Conservation (phyloP, 2,888 invertebrate genomes). For the Ornithoptera alexandrae region DNA sequence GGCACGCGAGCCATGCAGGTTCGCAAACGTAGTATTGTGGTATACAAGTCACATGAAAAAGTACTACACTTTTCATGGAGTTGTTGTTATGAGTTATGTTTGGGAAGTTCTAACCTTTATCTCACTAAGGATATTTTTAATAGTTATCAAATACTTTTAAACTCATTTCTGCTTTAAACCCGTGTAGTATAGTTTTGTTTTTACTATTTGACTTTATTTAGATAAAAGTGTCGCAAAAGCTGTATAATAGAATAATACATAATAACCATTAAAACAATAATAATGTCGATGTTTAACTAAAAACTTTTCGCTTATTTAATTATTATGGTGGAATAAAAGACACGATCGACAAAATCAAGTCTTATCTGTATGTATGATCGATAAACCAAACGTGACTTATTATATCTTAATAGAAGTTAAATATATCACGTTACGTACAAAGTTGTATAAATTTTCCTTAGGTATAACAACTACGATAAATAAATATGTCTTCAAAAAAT, state of each 20-base stretch:
- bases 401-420: not conserved
- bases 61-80: too few relatives aligned
- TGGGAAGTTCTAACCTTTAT: too few relatives aligned
- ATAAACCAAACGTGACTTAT: constrained; percentile 18
- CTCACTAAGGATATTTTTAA: too few relatives aligned
- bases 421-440: constrained; percentile 18
- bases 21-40: too few relatives aligned
- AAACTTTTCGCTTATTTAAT: constrained; percentile 18
- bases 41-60: too few relatives aligned
- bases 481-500: not conserved
- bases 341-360: constrained; percentile 7
- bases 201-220: too few relatives aligned
- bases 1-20: too few relatives aligned
- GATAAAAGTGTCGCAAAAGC: not conserved
- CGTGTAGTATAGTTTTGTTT: too few relatives aligned
- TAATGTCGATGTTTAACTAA: constrained; percentile 17
- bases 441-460: not conserved
- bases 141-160: too few relatives aligned
- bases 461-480: not conserved
- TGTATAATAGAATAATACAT: not conserved
- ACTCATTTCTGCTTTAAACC: too few relatives aligned
- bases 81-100: too few relatives aligned
- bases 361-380: constrained; percentile 16
- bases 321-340: not conserved
- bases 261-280: constrained; percentile 6